Percentiles rank a stretch among this genome's conserved stretches.
phyloP scores from a whole-genome alignment of 2,797 vertebrate genomes.

The Siniperca scherzeri region DNA sequence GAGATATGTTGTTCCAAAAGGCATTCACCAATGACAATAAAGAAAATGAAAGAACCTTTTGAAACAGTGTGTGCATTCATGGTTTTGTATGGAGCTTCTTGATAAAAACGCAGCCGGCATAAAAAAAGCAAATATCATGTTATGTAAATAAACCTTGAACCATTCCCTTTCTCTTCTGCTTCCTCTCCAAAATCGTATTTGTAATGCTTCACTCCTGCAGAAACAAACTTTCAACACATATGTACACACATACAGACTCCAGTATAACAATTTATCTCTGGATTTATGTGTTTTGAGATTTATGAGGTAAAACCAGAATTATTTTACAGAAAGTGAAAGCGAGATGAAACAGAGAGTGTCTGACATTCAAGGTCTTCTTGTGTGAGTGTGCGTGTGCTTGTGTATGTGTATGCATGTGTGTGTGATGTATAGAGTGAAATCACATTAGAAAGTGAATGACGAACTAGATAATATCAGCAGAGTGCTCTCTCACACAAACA shows the following conservation, averaged over 20 bases:
- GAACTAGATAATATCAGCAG: constrained; percentile 63
- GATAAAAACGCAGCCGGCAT: constrained; percentile 12
- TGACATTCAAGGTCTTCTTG: constrained; percentile 44
- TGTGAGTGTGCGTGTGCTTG: background rate
- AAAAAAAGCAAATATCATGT: constrained; percentile 25
- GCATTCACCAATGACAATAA: background rate
- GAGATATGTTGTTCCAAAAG: constrained; percentile 7
- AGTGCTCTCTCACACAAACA: constrained; percentile 26
- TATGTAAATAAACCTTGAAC: constrained; percentile 39
- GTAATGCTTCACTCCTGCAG: constrained; percentile 31
- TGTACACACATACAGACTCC: background rate
- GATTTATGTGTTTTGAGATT: constrained; percentile 48
- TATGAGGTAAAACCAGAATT: constrained; percentile 56
- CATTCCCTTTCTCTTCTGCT: background rate
- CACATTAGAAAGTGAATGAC: constrained; percentile 64
- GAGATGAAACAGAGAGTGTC: constrained; percentile 21
- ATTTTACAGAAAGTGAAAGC: constrained; percentile 42
- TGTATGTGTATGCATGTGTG: constrained; percentile 7
- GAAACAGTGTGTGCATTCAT: background rate
- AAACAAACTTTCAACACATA: constrained; percentile 40
- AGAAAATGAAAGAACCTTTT: background rate
- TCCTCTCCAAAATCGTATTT: constrained; percentile 41
- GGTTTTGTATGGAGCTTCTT: background rate
- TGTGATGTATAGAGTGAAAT: constrained; percentile 54
- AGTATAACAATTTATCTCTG: constrained; percentile 32